These are phyloP conservation scores for Dicycla oo DNA, from an alignment of 2,888 invertebrate species.

Conservation along the genomic window DNA sequence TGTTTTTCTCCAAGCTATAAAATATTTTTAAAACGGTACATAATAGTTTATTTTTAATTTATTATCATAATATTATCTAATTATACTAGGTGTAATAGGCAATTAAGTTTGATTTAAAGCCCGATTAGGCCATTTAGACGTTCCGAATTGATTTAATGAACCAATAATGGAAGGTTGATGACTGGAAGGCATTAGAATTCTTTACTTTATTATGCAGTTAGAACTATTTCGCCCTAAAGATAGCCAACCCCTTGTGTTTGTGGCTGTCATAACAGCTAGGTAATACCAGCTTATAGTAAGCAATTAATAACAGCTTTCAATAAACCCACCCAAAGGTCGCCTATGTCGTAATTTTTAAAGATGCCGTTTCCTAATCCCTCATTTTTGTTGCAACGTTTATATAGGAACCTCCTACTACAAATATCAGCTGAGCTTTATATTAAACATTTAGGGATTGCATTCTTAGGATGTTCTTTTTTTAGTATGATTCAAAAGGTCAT, in stretches of 20 bases:
- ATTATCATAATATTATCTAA: conserved; percentile 28
- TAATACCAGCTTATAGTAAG: background rate
- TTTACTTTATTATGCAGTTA: background rate
- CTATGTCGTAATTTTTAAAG: background rate
- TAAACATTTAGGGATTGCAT: too few relatives aligned
- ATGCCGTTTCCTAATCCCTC: background rate
- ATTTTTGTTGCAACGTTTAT: background rate
- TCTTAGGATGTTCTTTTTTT: too few relatives aligned
- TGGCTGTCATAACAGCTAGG: background rate
- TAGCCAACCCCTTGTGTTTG: background rate
- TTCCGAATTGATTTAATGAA: conserved; percentile 33
- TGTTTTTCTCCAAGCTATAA: background rate
- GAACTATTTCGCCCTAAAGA: background rate
- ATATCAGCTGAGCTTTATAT: too few relatives aligned
- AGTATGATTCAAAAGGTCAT: too few relatives aligned
- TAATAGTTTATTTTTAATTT: conserved; percentile 25
- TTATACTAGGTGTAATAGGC: conserved; percentile 24
- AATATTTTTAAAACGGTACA: conserved; percentile 19
- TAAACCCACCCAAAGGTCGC: background rate
- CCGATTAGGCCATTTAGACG: conserved; percentile 2
- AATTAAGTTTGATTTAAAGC: conserved; percentile 49
- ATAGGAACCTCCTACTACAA: conserved; percentile 3
- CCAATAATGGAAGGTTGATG: conserved; percentile 10
- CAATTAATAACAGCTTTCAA: background rate
- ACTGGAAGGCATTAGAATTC: background rate